Percentiles rank a stretch among this genome's conserved stretches.
phyloP scores from a whole-genome alignment of 2,797 vertebrate species.

The Cuniculus paca region DNA sequence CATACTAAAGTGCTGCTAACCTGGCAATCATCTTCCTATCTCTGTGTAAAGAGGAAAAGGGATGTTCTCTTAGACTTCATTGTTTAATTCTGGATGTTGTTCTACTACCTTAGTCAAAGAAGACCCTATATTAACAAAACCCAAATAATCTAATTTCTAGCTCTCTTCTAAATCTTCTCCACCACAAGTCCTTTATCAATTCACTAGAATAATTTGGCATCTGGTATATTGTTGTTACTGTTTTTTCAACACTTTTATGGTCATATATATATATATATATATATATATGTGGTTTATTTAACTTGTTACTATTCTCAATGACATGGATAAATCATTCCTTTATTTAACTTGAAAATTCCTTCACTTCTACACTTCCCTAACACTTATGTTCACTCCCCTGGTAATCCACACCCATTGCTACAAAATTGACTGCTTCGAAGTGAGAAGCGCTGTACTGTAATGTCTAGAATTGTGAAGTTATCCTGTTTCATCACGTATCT shows the following conservation, averaged over 20 bases:
- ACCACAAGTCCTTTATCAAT: background rate
- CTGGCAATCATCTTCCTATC: background rate
- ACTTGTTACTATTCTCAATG: background rate
- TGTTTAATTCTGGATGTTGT: background rate
- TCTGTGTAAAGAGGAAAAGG: background rate
- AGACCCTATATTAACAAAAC: background rate
- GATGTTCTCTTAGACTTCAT: background rate
- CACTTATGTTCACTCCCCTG: background rate
- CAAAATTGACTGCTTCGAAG: background rate
- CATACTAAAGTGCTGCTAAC: background rate
- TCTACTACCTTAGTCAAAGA: background rate
- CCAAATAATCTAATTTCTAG: background rate
- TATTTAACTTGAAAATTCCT: slow-evolving; percentile 5
- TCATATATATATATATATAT: no score
- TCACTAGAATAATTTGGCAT: background rate
- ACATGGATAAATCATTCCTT: background rate
- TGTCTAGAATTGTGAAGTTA: background rate
- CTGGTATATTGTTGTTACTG: background rate
- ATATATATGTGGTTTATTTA: background rate
- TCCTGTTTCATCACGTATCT: background rate
- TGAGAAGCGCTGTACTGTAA: background rate
- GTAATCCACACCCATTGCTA: background rate
- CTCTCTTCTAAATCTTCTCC: background rate
- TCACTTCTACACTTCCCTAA: background rate
- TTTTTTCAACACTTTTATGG: background rate